Base-by-base conservation (phyloP, 2,113 vertebrate genomes). In the Psilopsiagon aymara region DNA sequence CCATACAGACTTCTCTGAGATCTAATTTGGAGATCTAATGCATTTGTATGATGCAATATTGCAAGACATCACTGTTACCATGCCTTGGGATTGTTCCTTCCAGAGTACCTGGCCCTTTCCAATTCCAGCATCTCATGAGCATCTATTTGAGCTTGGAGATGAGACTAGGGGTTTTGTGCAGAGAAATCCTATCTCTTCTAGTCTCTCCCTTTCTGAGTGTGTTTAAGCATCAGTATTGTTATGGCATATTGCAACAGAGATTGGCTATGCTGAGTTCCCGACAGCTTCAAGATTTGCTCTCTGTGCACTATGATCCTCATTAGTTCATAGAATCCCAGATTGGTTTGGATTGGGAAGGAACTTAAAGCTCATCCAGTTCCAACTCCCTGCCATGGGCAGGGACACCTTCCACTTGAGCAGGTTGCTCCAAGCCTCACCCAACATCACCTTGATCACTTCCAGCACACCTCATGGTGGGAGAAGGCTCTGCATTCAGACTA, bases 11-110 rank as follows among this genome's bases (percentile, higher is more conserved):
- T 20, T 21, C 53, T 57, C 55, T 57, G 55, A n/a, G 55, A 57
- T 57, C 33, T 57, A n/a, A 57, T n/a, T 39, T 52, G 37, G 76
- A 44, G 5, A 9, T 53, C 28, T 35, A 12, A 62, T 3, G 18
- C 10, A 4, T 74, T 63, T 80, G 8, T 41, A 16, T 6, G n/a
- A 7, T 10, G 16, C 7, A 55, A 84, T 49, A 37, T n/a, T 37
- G 18, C 37, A 66, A 44, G 52, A 44, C 2, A 0, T 35, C 31
- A 1, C 44, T 4, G 2, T 21, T 1, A 6, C 33, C 5, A 0
- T 67, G 47, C 29, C 67, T 79, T 73, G 67, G 17, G 7, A 17
- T 64, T 25, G 5, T 16, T 25, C 47, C 41, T 87, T 85, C 43
- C 67, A 64, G 13, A 15, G 10, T 18, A 25, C 19, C 7, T 1